phyloP scores from a whole-genome alignment of 2,888 invertebrate genomes.

The Beris morrisii region DNA sequence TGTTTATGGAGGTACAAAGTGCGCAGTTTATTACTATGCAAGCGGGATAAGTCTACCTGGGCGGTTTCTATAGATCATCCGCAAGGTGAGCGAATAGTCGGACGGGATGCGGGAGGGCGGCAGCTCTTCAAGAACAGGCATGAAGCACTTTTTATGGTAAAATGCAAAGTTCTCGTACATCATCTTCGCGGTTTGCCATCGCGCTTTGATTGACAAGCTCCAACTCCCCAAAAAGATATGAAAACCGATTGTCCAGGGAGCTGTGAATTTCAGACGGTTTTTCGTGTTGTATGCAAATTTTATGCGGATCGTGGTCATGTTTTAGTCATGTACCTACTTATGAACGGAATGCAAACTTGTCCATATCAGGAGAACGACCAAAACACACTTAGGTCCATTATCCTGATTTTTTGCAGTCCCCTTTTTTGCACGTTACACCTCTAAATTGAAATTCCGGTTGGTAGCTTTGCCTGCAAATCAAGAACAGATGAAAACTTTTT shows the following conservation, averaged over 20 bases:
- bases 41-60: conserved; percentile 23
- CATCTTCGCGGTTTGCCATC: conserved; percentile 30
- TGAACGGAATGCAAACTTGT: too few species aligned
- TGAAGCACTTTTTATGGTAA: conserved; percentile 20
- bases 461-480: too few species aligned
- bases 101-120: conserved; percentile 1
- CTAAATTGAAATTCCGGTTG: too few species aligned
- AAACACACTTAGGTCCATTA: too few species aligned
- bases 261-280: conserved; percentile 28
- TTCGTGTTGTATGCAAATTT: conserved; percentile 30
- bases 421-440: too few species aligned
- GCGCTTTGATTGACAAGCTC: conserved; percentile 25
- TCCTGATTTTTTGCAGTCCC: too few species aligned
- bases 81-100: background rate
- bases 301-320: too few species aligned
- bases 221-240: conserved; percentile 16
- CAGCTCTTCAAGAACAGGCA: background rate
- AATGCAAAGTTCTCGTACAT: conserved; percentile 25
- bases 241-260: conserved; percentile 21
- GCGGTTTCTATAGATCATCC: conserved; percentile 17
- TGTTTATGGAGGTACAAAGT: conserved; percentile 38
- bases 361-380: too few species aligned
- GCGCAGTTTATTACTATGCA: conserved; percentile 34
- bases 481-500: too few species aligned
- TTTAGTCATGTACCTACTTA: too few species aligned